Evolutionary conservation across 2,888 invertebrate genomes (phyloP).

Genomic region (Catocala nupta): DNA sequence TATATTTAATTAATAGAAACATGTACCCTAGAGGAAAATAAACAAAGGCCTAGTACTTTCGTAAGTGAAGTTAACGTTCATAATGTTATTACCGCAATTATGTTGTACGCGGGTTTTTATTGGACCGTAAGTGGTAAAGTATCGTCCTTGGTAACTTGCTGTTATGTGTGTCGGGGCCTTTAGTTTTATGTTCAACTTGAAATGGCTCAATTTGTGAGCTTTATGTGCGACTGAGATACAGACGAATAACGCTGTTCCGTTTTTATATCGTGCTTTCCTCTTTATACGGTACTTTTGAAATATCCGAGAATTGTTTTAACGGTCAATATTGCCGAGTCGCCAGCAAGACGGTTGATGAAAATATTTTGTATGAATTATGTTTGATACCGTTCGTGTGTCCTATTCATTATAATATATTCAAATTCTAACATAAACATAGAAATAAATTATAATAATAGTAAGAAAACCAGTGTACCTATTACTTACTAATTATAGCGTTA

Average conservation of each 20-base stretch:
- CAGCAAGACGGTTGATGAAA: no score
- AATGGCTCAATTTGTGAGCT: conserved; percentile 58
- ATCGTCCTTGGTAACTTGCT: conserved; percentile 45
- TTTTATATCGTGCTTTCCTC: conserved; percentile 53
- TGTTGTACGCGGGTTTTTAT: conserved; percentile 52
- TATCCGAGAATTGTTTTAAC: conserved; percentile 41
- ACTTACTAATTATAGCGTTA: no score
- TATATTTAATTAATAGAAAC: conserved; percentile 9
- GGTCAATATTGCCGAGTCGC: conserved; percentile 18
- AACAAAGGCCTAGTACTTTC: conserved; percentile 25
- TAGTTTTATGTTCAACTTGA: conserved; percentile 57
- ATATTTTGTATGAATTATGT: no score
- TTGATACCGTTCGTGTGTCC: no score
- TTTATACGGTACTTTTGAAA: conserved; percentile 47
- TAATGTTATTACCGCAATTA: conserved; percentile 49
- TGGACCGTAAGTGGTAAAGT: conserved; percentile 55
- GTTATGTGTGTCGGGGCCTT: conserved; percentile 54
- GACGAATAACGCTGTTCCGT: conserved; percentile 51
- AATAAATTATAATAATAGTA: no score
- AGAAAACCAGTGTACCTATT: no score
- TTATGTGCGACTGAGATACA: conserved; percentile 59
- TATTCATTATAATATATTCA: no score
- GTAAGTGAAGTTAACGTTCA: conserved; percentile 40
- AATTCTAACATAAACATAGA: no score
- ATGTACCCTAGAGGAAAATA: conserved; percentile 10